Conservation (phyloP, 2,113 vertebrate species). For the Cyanoderma ruficeps region DNA sequence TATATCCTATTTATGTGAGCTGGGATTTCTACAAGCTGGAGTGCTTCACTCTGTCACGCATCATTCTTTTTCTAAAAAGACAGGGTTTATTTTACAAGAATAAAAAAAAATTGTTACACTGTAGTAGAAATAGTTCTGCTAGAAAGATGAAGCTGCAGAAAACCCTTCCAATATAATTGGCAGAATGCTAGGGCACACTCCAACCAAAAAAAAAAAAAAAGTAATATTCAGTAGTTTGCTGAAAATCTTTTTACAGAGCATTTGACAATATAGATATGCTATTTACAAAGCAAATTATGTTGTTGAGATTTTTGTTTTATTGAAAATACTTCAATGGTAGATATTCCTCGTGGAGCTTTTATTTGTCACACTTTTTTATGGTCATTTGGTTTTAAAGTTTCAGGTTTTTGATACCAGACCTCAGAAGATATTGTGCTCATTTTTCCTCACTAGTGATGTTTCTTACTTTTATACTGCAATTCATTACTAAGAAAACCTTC, state of each 20-base stretch:
- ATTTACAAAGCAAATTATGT: not conserved
- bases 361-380: rapidly evolving
- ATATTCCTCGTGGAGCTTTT: rapidly evolving
- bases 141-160: not conserved
- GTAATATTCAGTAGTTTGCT: not conserved
- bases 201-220: not conserved
- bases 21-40: not conserved
- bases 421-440: not conserved
- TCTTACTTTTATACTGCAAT: not conserved
- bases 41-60: not conserved
- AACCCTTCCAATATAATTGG: not conserved
- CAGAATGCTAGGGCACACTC: not conserved
- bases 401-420: not conserved
- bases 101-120: not conserved
- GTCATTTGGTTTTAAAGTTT: not conserved
- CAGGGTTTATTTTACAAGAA: not conserved
- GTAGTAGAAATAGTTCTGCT: not conserved
- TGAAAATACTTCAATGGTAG: not conserved
- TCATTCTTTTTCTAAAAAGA: not conserved
- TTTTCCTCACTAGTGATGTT: not conserved
- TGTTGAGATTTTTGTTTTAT: not conserved
- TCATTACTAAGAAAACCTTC: not conserved
- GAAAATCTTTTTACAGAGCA: not conserved
- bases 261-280: not conserved
- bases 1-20: not conserved